These are phyloP conservation scores for Pyrrhia umbra DNA, from an alignment of 2,888 invertebrate genomes.

Conservation along the genomic window DNA sequence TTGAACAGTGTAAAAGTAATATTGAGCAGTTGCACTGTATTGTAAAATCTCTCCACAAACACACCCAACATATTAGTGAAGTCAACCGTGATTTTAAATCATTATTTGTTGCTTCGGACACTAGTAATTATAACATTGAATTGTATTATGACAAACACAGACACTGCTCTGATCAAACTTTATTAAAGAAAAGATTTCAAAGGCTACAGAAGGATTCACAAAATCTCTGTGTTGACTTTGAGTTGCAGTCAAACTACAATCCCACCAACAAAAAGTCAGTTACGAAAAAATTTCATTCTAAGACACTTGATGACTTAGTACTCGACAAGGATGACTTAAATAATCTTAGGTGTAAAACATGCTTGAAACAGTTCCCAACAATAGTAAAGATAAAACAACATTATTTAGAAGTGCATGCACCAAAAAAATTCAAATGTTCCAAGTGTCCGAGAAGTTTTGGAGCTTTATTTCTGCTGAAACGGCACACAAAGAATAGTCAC, in stretches of 20 bases:
- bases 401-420: conserved; percentile 65
- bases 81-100: conserved; percentile 28
- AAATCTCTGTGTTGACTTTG: conserved; percentile 11
- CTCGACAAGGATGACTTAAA: conserved; percentile 33
- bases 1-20: conserved; percentile 61
- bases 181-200: conserved; percentile 34
- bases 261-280: background rate
- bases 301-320: conserved; percentile 28
- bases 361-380: conserved; percentile 58
- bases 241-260: conserved; percentile 13
- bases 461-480: conserved; percentile 51
- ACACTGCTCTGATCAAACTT: conserved; percentile 9
- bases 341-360: conserved; percentile 62
- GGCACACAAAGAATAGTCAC: conserved; percentile 64
- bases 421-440: conserved; percentile 65
- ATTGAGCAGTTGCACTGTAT: conserved; percentile 29
- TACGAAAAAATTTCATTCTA: background rate
- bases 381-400: conserved; percentile 62
- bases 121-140: conserved; percentile 17
- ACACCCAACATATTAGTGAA: background rate
- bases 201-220: conserved; percentile 13
- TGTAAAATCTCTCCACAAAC: conserved; percentile 45
- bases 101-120: conserved; percentile 42
- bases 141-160: conserved; percentile 48
- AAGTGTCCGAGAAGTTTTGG: conserved; percentile 66